phyloP scores from a whole-genome alignment of 2,888 invertebrate genomes.

The Glyphotaelius pellucidus region DNA sequence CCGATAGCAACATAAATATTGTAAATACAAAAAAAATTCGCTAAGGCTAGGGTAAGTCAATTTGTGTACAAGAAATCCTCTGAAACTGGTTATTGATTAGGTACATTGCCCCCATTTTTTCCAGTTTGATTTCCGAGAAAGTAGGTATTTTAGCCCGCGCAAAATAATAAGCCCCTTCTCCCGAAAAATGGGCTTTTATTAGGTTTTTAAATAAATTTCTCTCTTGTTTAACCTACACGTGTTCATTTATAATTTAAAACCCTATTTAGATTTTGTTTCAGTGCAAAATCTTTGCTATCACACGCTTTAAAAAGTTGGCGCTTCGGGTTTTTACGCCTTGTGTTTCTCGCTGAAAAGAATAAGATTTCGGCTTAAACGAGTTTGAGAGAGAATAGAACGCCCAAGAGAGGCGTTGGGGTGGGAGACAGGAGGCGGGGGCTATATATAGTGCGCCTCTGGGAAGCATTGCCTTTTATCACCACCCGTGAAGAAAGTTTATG shows the following conservation, averaged over 20 bases:
- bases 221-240: not conserved
- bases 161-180: not conserved
- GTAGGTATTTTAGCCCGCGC: not conserved
- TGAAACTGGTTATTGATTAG: not conserved
- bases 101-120: not conserved
- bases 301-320: slow-evolving; percentile 29
- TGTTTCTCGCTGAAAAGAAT: slow-evolving; percentile 28
- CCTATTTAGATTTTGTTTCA: slow-evolving; percentile 36
- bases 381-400: slow-evolving; percentile 49
- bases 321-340: slow-evolving; percentile 10
- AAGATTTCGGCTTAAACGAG: slow-evolving; percentile 44
- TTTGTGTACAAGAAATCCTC: not conserved
- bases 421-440: not conserved
- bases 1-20: not conserved
- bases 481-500: slow-evolving; percentile 64
- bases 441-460: slow-evolving; percentile 58
- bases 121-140: not conserved
- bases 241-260: slow-evolving; percentile 40
- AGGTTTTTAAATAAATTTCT: not conserved
- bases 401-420: not conserved
- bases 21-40: not conserved
- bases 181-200: not conserved
- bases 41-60: not conserved
- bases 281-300: slow-evolving; percentile 20
- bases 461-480: slow-evolving; percentile 66